Percentiles rank a stretch among this genome's conserved stretches.
These are phyloP conservation scores for Cantharis nigra DNA, from an alignment of 2,888 invertebrate genomes.

Conservation along the genomic window DNA sequence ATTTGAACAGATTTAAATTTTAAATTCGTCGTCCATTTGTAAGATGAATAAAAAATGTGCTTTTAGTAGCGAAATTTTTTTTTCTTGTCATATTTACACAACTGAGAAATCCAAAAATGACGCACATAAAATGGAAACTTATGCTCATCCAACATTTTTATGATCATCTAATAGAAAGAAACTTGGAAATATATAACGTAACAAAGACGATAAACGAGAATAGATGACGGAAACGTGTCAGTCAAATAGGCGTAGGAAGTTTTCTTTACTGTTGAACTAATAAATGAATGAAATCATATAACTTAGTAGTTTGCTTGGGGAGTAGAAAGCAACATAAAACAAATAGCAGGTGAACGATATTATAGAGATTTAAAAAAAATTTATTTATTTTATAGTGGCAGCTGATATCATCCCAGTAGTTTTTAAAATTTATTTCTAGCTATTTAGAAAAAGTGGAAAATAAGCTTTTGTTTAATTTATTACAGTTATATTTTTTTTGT, in stretches of 20 bases:
- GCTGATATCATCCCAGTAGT: too few species aligned
- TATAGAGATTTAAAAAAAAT: too few species aligned
- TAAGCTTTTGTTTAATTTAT: too few species aligned
- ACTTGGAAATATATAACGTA: neutral
- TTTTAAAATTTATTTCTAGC: too few species aligned
- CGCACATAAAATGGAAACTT: neutral
- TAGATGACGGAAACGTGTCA: neutral
- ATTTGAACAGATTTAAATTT: neutral
- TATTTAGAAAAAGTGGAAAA: too few species aligned
- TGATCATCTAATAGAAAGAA: neutral
- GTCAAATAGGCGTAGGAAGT: neutral
- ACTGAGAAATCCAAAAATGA: neutral
- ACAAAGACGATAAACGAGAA: neutral
- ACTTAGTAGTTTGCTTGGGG: neutral
- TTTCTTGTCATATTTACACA: neutral
- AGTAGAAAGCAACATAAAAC: neutral
- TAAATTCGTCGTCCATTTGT: neutral
- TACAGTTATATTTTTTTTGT: too few species aligned
- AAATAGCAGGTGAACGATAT: neutral
- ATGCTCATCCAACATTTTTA: neutral
- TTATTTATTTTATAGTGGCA: too few species aligned
- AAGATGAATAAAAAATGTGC: neutral
- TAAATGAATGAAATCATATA: neutral
- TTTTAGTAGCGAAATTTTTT: neutral
- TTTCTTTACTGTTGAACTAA: neutral